phyloP scores from a whole-genome alignment of 35 echinoderm and acorn worm genomes.

The Apostichopus parvimensis region DNA sequence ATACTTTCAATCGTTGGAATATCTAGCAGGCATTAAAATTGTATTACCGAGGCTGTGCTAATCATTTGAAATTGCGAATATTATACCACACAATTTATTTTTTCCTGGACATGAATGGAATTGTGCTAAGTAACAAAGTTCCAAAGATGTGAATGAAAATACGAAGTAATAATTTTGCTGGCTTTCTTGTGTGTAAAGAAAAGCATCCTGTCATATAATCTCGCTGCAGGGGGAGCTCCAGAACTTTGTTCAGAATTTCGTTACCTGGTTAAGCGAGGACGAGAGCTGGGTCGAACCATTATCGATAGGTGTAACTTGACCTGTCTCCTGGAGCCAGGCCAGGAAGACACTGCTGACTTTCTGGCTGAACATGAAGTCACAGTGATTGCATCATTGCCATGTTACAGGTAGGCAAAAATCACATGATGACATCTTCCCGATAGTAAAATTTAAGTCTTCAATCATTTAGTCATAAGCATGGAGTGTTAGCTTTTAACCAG shows the following conservation, averaged over 20 bases:
- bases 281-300: conserved; percentile 71
- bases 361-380: conserved; percentile 72
- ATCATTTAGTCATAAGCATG: too few relatives aligned
- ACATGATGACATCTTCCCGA: too few relatives aligned
- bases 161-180: not conserved
- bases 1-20: too few relatives aligned
- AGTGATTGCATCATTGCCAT: conserved; percentile 85
- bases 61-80: too few relatives aligned
- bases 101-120: too few relatives aligned
- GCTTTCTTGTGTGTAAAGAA: not conserved
- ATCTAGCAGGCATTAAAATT: too few relatives aligned
- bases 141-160: not conserved
- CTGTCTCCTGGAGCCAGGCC: conserved; percentile 81
- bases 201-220: not conserved
- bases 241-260: conserved; percentile 82
- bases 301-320: conserved; percentile 92
- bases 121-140: too few relatives aligned
- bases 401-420: conserved; percentile 67
- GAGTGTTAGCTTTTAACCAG: too few relatives aligned
- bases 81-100: too few relatives aligned
- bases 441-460: too few relatives aligned
- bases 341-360: conserved; percentile 91
- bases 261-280: conserved; percentile 56
- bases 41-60: too few relatives aligned
- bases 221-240: conserved; percentile 78